A percentile compares a stretch with the other conserved stretches of the same genome.
These are phyloP conservation scores for Macrostomum lignano DNA, from an alignment of 1,140 invertebrate genomes.

Conservation along the genomic window DNA sequence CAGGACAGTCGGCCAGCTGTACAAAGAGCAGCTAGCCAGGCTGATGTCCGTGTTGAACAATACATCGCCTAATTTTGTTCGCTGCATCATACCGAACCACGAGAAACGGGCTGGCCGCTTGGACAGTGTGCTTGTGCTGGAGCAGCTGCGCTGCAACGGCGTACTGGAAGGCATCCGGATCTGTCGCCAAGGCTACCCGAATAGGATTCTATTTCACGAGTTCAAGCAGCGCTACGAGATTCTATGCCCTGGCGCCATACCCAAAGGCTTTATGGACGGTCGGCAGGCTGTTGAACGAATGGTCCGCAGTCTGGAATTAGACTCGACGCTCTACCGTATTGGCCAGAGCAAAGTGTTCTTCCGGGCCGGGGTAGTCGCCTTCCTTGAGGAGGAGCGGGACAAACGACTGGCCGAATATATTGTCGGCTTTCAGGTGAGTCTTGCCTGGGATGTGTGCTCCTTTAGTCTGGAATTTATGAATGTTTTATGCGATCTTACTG, in stretches of 20 bases:
- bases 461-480: too few species aligned
- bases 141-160: conserved; percentile 89
- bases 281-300: conserved; percentile 97
- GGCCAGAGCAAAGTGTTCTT: conserved; percentile 96
- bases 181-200: conserved; percentile 91
- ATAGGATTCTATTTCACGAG: conserved; percentile 44
- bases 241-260: conserved; percentile 84
- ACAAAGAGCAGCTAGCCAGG: conserved; percentile 89
- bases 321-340: conserved; percentile 75
- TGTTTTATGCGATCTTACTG: too few species aligned
- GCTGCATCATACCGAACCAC: conserved; percentile 98
- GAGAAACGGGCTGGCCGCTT: conserved; percentile 90
- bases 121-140: conserved; percentile 69
- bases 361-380: conserved; percentile 80
- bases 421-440: conserved; percentile 60
- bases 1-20: conserved; percentile 88
- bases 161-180: conserved; percentile 95
- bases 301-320: conserved; percentile 64
- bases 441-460: too few species aligned
- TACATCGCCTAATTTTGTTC: conserved; percentile 96
- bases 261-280: conserved; percentile 87
- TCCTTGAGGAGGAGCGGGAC: conserved; percentile 90
- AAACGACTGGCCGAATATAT: conserved; percentile 94
- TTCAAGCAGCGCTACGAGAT: conserved; percentile 56
- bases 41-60: conserved; percentile 83